These are phyloP conservation scores for Muraenolepis orangiensis DNA, from an alignment of 2,797 vertebrate genomes.

Conservation along the genomic window DNA sequence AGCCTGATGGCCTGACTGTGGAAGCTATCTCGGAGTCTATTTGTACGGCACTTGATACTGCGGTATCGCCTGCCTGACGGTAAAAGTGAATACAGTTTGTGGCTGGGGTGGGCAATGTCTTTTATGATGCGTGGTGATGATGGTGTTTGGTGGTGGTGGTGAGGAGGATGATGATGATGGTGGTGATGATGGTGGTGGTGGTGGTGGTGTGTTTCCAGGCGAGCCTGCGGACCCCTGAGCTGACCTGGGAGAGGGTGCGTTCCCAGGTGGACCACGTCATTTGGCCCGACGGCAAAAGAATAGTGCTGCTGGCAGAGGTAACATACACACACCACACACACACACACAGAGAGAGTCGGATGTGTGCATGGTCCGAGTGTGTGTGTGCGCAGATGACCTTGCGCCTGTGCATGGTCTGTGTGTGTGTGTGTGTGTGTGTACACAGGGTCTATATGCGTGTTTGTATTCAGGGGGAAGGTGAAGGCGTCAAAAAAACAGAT, in stretches of 20 bases:
- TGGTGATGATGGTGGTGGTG: rapidly evolving
- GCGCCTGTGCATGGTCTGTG: no score
- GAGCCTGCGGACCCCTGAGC: constrained; percentile 90
- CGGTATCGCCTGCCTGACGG: no score
- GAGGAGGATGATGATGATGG: no score
- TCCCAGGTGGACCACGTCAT: constrained; percentile 98
- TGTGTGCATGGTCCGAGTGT: not conserved
- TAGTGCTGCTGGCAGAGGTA: constrained; percentile 95
- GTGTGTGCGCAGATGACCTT: no score
- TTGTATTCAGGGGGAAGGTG: not conserved
- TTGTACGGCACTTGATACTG: no score
- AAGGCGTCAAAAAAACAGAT: not conserved
- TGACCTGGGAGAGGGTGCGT: constrained; percentile 95
- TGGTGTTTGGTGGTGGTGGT: no score
- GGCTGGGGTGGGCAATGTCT: no score
- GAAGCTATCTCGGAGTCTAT: no score
- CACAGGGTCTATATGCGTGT: no score
- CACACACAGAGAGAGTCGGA: not conserved
- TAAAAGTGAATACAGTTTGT: no score
- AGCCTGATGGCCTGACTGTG: no score
- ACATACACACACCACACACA: constrained; percentile 16
- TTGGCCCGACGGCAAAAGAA: constrained; percentile 95
- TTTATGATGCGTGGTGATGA: no score
- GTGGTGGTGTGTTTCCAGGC: constrained; percentile 68
- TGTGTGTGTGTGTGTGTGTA: not conserved